Base-by-base conservation (phyloP, 1,140 invertebrate species). In the Vollenhovia emeryi region DNA sequence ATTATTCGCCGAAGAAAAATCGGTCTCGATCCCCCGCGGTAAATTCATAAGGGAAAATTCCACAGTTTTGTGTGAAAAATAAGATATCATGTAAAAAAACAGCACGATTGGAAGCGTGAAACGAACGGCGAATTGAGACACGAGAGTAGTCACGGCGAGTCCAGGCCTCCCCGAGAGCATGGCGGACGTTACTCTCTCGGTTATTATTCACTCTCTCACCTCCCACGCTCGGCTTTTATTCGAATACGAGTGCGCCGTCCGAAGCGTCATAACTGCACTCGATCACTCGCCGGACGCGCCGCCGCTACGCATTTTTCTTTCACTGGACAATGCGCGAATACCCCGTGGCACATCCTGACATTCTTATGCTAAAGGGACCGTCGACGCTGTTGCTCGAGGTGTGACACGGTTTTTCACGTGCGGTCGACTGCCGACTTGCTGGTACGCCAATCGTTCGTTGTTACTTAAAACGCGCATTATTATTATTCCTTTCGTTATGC, bases 151-250 rank as follows among this genome's bases (percentile, higher is more conserved):
- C 57, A 48, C 40, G 62, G 55, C 55, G 43, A 57, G 84, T 50
- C 50, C 48, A 18, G 59, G 48, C 57, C 76, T 64, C 73, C 69
- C 84, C 79, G 87, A 89, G 87, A 88, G 88, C 73, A 78, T 73
- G 78, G 78, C 64, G 80, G 83, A 83, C 88, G 88, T 88, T 89
- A 88, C 85, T 85, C 85, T 85, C 88, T 52, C 84, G 73, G 88
- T 89, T 89, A 89, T 89, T 89, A 89, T 89, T 89, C 88, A 86
- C 75, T 89, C 89, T 89, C 79, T 90, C 89, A 89, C 85, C 88
- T 90, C 89, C 87, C 89, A 89, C 89, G 80, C 87, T 59, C 85
- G 59, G 79, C 86, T 86, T 89, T 87, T 87, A 89, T 90, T 89
- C 87, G 85, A 89, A 87, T 89, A 89, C 87, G 85, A 90, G 86